Evolutionary conservation across 2,113 vertebrate genomes (phyloP).

Genomic region (Ptilonorhynchus violaceus): DNA sequence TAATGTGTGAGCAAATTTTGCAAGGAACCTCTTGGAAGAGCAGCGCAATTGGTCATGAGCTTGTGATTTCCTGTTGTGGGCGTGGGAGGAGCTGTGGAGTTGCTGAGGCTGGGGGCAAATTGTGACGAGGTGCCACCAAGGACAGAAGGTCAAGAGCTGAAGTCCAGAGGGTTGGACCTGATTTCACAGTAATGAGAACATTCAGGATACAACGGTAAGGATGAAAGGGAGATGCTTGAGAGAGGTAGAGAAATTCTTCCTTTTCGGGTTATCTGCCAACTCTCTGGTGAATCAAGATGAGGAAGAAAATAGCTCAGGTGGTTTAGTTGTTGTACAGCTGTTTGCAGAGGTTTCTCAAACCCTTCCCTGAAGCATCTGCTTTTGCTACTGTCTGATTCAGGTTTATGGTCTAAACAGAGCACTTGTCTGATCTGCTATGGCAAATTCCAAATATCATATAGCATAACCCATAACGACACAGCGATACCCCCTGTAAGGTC

Average conservation of each 20-base stretch:
- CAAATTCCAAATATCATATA: neutral
- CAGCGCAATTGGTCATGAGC: neutral
- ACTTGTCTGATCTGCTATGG: neutral
- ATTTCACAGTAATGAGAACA: neutral
- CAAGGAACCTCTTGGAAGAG: neutral
- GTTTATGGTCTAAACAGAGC: neutral
- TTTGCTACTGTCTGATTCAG: neutral
- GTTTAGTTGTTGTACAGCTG: neutral
- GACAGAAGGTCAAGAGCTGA: neutral
- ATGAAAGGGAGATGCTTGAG: neutral
- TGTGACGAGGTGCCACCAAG: neutral
- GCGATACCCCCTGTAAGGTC: neutral
- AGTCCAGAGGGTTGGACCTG: neutral
- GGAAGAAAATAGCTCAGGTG: neutral
- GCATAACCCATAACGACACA: neutral
- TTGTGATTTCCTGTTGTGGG: neutral
- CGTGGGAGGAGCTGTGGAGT: neutral
- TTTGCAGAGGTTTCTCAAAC: neutral
- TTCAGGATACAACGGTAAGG: accelerated
- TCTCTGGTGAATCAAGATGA: neutral
- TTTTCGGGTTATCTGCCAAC: neutral
- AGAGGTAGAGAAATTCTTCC: neutral
- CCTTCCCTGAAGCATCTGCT: neutral
- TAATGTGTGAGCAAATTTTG: neutral
- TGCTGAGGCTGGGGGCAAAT: neutral